A percentile compares a stretch with the other conserved stretches of the same genome.
Evolutionary conservation across 2,888 invertebrate species (phyloP).

Genomic region (Plebejus melissa): DNA sequence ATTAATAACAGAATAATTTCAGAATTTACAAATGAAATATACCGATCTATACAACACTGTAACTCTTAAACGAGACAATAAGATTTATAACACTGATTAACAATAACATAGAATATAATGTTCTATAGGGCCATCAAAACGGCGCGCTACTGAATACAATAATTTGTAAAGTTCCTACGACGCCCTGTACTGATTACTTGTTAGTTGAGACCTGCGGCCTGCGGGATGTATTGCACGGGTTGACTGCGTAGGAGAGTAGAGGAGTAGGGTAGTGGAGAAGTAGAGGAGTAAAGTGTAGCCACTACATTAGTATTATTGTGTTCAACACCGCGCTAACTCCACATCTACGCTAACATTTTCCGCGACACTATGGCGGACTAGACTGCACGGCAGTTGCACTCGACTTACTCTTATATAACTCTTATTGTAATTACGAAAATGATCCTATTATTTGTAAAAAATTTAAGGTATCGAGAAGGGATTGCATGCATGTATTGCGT

Average conservation of each 20-base stretch:
- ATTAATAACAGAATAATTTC: constrained; percentile 75
- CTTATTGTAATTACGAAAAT: no score
- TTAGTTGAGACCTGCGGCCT: constrained; percentile 1
- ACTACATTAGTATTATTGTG: constrained; percentile 45
- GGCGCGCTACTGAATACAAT: constrained; percentile 60
- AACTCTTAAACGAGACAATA: constrained; percentile 77
- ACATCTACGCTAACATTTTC: constrained; percentile 68
- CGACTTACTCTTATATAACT: constrained; percentile 35
- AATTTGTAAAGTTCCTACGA: constrained; percentile 37
- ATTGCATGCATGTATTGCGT: no score
- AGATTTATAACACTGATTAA: constrained; percentile 77
- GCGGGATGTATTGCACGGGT: neutral
- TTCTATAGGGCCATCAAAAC: constrained; percentile 67
- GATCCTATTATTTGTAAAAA: no score
- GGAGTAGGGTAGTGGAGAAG: neutral
- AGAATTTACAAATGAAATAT: constrained; percentile 74
- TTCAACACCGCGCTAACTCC: constrained; percentile 53
- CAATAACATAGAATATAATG: constrained; percentile 70
- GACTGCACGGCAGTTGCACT: constrained; percentile 56
- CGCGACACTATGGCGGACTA: constrained; percentile 72
- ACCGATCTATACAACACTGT: constrained; percentile 77
- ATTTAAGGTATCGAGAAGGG: no score
- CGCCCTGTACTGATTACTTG: constrained; percentile 31
- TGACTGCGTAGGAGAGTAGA: neutral
- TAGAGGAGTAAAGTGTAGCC: neutral